These are phyloP conservation scores for Noctuana brunneofusca DNA, from an alignment of 2,888 invertebrate genomes.

Conservation along the genomic window DNA sequence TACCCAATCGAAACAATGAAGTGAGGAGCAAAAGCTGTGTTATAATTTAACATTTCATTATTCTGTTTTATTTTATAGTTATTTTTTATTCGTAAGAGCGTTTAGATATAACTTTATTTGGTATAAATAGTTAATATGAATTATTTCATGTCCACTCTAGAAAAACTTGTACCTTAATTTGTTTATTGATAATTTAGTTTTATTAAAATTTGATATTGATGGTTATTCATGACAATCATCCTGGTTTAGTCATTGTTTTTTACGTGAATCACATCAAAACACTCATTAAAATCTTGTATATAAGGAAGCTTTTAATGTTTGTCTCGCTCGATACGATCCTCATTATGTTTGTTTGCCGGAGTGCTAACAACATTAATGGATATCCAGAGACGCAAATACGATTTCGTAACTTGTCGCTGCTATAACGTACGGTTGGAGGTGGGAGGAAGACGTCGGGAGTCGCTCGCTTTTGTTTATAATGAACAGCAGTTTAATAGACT, in stretches of 20 bases:
- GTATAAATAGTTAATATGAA: conserved; percentile 74
- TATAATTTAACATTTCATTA: conserved; percentile 82
- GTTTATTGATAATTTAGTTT: conserved; percentile 74
- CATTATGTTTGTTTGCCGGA: conserved; percentile 75
- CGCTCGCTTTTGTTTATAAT: conserved; percentile 52
- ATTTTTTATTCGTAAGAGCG: conserved; percentile 78
- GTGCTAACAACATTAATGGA: conserved; percentile 74
- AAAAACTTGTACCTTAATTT: conserved; percentile 79
- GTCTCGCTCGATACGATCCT: conserved; percentile 67
- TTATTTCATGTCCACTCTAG: conserved; percentile 68
- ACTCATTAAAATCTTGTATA: conserved; percentile 57
- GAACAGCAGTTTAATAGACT: conserved; percentile 70
- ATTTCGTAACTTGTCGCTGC: conserved; percentile 25
- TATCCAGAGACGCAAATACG: conserved; percentile 52
- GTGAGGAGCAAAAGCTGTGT: conserved; percentile 78
- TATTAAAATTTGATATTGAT: conserved; percentile 73
- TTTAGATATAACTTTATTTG: conserved; percentile 82
- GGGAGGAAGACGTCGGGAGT: conserved; percentile 48
- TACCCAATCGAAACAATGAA: conserved; percentile 65
- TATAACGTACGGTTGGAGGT: conserved; percentile 40
- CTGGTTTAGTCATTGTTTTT: conserved; percentile 53
- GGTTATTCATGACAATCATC: conserved; percentile 76
- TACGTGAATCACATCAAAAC: conserved; percentile 46
- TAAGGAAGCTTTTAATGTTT: conserved; percentile 56
- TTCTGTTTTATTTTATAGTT: conserved; percentile 82